Evolutionary conservation across 2,888 invertebrate genomes (phyloP), one percentile per base, ranked within the genome.

Genomic region (Microctonus hyperodae): DNA sequence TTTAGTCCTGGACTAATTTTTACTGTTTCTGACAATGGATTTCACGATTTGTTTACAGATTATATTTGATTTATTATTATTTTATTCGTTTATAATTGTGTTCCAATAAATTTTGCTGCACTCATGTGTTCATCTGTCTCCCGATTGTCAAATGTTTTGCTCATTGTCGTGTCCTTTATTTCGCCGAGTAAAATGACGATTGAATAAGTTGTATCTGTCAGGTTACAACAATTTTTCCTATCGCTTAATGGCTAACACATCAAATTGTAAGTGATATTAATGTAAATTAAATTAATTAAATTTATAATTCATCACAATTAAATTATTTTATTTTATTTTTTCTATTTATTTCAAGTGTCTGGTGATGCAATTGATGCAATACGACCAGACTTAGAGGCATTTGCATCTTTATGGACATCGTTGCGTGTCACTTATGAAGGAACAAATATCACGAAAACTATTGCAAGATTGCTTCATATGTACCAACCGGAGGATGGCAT

Each of bases 401-500:
- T 76, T 53, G 72, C 77, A 1, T 73, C 74, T 20, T 64, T 78
- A 31, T 77, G 78, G 77, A 68, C 76, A 20, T 70, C 73, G 22
- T 66, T 76, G 44, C 70, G 76, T 31, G 68, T 70, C 11, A 74
- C 71, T 72, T 76, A 76, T 31, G 74, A 76, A 16, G 76, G 74
- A 0, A 75, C 74, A 28, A 75, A 76, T 61, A 73, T 77, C 11
- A 73, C 76, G 5, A 76, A 71, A 64, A 75, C 75, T 6, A 75
- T 81, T 10, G 78, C 76, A 11, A 74, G 74, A 61, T 72, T 81
- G 48, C 57, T 81, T 22, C 75, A 75, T 57, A 76, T 78, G 69
- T 81, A 81, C 66, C 77, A 79, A 58, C 78, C 81, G 1, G 75
- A 81, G 40, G 78, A 79, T 61, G 80, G 80, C 28, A 73, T 81